Evolutionary conservation across 2,797 vertebrate genomes (phyloP).

Genomic region (Argya squamiceps): DNA sequence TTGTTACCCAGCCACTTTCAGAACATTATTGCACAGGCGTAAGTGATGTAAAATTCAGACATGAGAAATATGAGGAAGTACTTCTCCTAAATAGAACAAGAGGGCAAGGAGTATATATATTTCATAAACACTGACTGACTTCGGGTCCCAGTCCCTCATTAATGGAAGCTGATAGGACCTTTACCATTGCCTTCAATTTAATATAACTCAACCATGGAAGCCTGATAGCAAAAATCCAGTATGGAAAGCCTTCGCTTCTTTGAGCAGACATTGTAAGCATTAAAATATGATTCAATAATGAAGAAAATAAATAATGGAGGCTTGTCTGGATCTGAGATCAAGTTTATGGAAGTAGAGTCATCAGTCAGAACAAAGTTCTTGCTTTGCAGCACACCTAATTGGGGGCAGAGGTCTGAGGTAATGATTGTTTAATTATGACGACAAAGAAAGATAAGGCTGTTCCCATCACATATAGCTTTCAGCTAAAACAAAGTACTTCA

Average conservation of each 20-base stretch:
- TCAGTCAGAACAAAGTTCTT: not conserved
- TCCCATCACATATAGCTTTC: not conserved
- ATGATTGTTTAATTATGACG: not conserved
- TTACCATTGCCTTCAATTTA: not conserved
- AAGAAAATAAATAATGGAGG: not conserved
- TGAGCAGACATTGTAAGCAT: not conserved
- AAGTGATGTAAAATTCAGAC: slow-evolving; percentile 22
- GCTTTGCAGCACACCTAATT: not conserved
- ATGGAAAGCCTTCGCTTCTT: not conserved
- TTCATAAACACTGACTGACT: not conserved
- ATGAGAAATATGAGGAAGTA: slow-evolving; percentile 16
- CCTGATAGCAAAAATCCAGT: not conserved
- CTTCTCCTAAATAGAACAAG: slow-evolving; percentile 19
- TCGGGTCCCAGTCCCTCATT: not conserved
- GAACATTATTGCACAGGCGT: slow-evolving; percentile 44
- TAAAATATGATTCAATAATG: not conserved
- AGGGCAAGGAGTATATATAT: not conserved
- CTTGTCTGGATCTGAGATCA: not conserved
- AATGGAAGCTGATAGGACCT: not conserved
- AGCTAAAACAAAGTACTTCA: not conserved
- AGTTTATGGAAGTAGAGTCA: not conserved
- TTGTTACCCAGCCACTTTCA: slow-evolving; percentile 59
- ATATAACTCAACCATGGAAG: not conserved
- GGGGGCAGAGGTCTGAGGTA: not conserved
- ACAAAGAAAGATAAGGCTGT: not conserved